Base-by-base conservation (phyloP, 2,113 vertebrate species). In the Origma solitaria region DNA sequence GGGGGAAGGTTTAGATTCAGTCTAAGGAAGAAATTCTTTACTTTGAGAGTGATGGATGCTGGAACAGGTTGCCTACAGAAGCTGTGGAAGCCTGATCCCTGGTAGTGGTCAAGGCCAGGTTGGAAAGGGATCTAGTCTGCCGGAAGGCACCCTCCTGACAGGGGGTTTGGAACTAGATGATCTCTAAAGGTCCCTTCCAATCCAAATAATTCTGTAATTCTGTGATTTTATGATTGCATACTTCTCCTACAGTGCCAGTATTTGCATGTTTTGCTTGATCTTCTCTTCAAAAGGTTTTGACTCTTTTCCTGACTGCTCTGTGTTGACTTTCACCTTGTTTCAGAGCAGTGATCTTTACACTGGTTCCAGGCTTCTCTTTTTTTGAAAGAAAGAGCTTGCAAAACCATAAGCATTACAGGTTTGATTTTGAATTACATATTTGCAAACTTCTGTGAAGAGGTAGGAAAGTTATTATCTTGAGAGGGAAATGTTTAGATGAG, bases 381-480 rank as follows among this genome's bases (percentile, higher is more conserved):
- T 56, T 31, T 13, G 13, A n/a, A 81, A 79, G 35, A 88, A 86
- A 92, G 31, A 9, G 25, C n/a, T 71, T 86, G 47, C 56, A 86
- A 92, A 86, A 71, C 6, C 30, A n/a, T 30, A 81, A 82, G 25
- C 16, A 40, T 77, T 90, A 44, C 72, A 87, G 51, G 69, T 87
- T 86, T 89, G 19, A 85, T 91, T 89, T 85, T 71, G 25, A 80
- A 71, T 91, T 82, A 79, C 94, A 57, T 89, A 91, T 92, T 95
- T 95, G 45, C 61, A 85, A 94, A 92, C 54, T 88, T 73, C 53
- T 60, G 20, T 80, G n/a, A 88, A 69, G 10, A 79, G 57, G n/a
- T 27, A 82, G 77, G 47, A 88, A 91, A 92, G 40, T 84, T 92
- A 71, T 86, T 94, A 95, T 87, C 81, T 87, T 80, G n/a, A 95